Conservation (phyloP, 2,888 invertebrate genomes). For the Eristalis arbustorum region DNA sequence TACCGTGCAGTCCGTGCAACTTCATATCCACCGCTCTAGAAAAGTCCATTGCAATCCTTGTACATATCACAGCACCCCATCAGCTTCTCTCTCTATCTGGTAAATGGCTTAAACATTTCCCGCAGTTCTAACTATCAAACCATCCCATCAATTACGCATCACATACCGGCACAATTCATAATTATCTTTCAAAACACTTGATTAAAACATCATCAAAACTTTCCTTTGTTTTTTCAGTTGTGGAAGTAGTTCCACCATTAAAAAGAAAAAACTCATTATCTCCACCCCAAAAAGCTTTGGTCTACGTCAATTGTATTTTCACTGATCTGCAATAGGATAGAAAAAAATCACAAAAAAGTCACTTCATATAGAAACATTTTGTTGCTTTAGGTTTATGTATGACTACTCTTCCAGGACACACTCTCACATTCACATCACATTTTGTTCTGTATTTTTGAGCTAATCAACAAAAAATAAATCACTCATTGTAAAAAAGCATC, state of each 20-base stretch:
- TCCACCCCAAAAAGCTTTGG: slow-evolving; percentile 58
- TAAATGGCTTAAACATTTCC: too few relatives aligned
- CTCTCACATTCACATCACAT: slow-evolving; percentile 9
- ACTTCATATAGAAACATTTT: slow-evolving; percentile 37
- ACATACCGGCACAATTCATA: not conserved
- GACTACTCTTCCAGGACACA: slow-evolving; percentile 10
- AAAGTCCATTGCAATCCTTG: too few relatives aligned
- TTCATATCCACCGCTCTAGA: too few relatives aligned
- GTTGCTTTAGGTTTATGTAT: not conserved
- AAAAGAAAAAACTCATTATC: slow-evolving; percentile 58
- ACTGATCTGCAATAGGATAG: slow-evolving; percentile 9
- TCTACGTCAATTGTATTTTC: slow-evolving; percentile 60
- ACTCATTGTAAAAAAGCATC: slow-evolving; percentile 55
- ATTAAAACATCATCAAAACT: slow-evolving; percentile 5
- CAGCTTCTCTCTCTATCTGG: too few relatives aligned
- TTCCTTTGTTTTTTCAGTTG: slow-evolving; percentile 62
- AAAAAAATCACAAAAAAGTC: slow-evolving; percentile 33
- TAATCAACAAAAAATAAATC: not conserved
- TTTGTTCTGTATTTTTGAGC: slow-evolving; percentile 9
- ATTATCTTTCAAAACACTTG: not conserved
- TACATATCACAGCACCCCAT: too few relatives aligned
- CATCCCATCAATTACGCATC: not conserved
- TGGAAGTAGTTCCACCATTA: slow-evolving; percentile 58
- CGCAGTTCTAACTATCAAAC: too few relatives aligned
- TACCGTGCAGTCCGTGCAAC: too few relatives aligned